Conservation (phyloP, 1,140 invertebrate species). For the Aphis gossypii region DNA sequence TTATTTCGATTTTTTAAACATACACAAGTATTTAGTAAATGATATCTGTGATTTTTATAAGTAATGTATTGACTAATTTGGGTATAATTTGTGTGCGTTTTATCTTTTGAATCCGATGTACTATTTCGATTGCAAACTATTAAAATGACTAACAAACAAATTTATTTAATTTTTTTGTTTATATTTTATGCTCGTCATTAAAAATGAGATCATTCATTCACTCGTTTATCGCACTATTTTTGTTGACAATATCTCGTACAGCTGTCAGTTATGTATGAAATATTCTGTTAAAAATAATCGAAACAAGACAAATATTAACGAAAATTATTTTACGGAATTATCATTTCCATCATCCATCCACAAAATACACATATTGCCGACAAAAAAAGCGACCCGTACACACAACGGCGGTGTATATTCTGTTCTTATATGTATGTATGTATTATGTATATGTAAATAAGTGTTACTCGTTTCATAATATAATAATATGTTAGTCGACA, state of each 20-base stretch:
- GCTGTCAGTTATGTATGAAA: background rate
- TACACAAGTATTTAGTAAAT: background rate
- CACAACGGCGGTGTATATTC: background rate
- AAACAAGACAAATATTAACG: background rate
- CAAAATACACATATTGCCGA: background rate
- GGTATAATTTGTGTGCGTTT: background rate
- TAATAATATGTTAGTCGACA: conserved; percentile 31
- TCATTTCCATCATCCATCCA: background rate
- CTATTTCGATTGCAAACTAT: background rate
- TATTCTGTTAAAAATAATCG: background rate
- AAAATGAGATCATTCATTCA: conserved; percentile 27
- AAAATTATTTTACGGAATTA: background rate
- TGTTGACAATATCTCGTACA: background rate
- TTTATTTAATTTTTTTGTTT: background rate
- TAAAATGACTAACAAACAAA: background rate
- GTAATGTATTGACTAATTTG: background rate
- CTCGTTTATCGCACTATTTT: background rate
- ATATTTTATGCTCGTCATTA: background rate
- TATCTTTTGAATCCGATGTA: background rate
- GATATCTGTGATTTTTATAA: background rate
- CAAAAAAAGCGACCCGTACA: background rate
- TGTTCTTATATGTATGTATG: background rate
- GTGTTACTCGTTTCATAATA: conserved; percentile 5
- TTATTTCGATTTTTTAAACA: background rate
- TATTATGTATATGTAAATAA: background rate